Evolutionary conservation across 2,888 invertebrate genomes (phyloP), one percentile per base, ranked within the genome.

Genomic region (Diadegma fenestrale): DNA sequence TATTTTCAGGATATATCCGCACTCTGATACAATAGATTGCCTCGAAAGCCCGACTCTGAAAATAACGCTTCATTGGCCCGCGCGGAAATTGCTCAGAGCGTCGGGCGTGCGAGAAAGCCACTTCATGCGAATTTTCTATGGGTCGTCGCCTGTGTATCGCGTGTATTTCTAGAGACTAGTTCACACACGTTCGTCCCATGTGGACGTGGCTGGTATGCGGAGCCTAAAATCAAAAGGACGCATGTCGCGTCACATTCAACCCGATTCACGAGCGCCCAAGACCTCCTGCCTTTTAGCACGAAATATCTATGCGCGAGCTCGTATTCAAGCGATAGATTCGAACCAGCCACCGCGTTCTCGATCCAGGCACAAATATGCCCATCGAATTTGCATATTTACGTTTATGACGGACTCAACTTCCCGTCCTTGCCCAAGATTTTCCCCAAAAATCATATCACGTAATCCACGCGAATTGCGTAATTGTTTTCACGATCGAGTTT

Each of bases 11-110:
- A 68, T 68, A 33, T 48, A 75, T 54, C 63, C 63, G 33, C 63
- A 43, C n/a, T 43, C 54, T 22, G 33, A 54, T 66, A 77, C 51
- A 66, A 77, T 77, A 66, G 63, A 66, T 66, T 66, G 66, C 41
- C 19, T 51, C 77, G 66, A 68, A 54, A 54, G 68, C 68, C 43
- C 26, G 26, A 26, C 54, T 17, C 30, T 19, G 41, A 68, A 54
- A 77, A 68, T 77, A 77, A 81, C 76, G 87, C 84, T 88, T 77
- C 87, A 88, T 86, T 84, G 87, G 87, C 80, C 86, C 87, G 90
- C 87, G 73, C 88, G 81, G 71, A 82, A 87, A 89, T 90, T 86
- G 90, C 84, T 90, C 88, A 89, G 87, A 86, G 68, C 68, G 43
- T 45, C 37, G 43, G 43, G 68, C 43, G 61, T n/a, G 54, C 54